A percentile compares a stretch with the other conserved stretches of the same genome.
These are phyloP conservation scores for Scaptomyza parva DNA, from an alignment of 2,888 invertebrate species.

Conservation along the genomic window DNA sequence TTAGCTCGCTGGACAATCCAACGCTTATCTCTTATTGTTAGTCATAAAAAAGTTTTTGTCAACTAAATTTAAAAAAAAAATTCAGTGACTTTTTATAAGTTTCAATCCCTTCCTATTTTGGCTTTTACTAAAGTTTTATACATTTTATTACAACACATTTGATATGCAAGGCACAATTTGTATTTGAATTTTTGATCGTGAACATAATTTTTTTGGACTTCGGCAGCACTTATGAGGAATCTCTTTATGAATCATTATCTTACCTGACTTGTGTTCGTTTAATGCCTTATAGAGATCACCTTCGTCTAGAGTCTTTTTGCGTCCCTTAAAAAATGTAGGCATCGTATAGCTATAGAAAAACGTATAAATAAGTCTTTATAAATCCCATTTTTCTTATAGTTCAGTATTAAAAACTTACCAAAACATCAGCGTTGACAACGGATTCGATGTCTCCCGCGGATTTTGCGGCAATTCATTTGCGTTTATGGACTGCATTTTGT, in stretches of 20 bases:
- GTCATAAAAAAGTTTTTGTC: conserved; percentile 1
- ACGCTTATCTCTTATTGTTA: not conserved
- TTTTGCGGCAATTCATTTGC: conserved; percentile 85
- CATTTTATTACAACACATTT: no score
- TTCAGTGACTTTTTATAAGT: no score
- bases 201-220: no score
- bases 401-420: conserved; percentile 82
- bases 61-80: no score
- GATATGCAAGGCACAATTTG: no score
- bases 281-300: conserved; percentile 91
- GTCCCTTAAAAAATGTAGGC: conserved; percentile 91
- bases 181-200: no score
- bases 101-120: no score
- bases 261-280: conserved; percentile 88
- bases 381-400: not conserved
- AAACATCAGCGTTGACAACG: conserved; percentile 88
- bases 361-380: not conserved
- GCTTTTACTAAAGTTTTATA: no score
- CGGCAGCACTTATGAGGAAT: no score
- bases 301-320: conserved; percentile 89
- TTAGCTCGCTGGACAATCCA: not conserved
- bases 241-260: conserved; percentile 40
- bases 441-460: conserved; percentile 87
- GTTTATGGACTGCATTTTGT: conserved; percentile 83
- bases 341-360: conserved; percentile 88